Evolutionary conservation across 2,797 vertebrate genomes (phyloP).

Genomic region (Xenopus petersii): DNA sequence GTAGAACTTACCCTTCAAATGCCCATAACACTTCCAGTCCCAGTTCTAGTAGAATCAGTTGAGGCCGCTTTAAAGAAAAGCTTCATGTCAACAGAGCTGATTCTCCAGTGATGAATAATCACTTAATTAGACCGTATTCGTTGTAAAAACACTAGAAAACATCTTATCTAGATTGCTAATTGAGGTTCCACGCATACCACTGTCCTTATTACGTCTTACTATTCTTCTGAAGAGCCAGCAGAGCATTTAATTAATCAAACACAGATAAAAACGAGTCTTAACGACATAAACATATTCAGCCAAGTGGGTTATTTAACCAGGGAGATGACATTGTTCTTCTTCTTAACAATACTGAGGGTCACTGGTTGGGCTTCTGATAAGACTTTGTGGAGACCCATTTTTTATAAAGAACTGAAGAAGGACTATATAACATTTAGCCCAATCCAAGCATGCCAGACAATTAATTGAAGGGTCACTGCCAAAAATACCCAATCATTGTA

Average conservation of each 20-base stretch:
- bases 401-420: no score
- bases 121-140: constrained; percentile 29
- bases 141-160: constrained; percentile 17
- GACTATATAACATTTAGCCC: neutral
- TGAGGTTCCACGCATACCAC: neutral
- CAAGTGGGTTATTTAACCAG: neutral
- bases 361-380: neutral
- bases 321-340: neutral
- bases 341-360: neutral
- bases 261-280: neutral
- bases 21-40: no score
- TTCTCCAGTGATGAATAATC: constrained; percentile 12
- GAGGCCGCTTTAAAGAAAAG: no score
- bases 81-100: neutral
- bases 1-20: no score
- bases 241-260: constrained; percentile 37
- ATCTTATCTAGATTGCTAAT: constrained; percentile 29
- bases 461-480: no score
- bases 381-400: no score
- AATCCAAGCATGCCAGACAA: neutral
- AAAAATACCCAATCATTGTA: no score
- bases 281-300: constrained; percentile 7
- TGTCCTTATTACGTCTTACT: constrained; percentile 20
- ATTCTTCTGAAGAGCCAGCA: constrained; percentile 17
- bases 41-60: no score